Percentiles rank a stretch among this genome's conserved stretches.
phyloP scores from a whole-genome alignment of 2,888 invertebrate species.

The Elegia similella region DNA sequence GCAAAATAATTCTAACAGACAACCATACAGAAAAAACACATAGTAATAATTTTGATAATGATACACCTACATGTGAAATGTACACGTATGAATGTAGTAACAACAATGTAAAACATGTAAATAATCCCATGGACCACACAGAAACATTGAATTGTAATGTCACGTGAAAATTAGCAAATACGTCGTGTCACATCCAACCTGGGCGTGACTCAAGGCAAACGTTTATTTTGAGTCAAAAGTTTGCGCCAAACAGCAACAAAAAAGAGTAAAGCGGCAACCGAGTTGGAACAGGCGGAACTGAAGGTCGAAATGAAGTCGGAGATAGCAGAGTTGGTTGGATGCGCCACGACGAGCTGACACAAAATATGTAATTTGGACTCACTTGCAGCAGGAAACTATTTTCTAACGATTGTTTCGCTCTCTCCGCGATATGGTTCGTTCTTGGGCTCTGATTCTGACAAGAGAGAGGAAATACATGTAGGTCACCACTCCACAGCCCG shows the following conservation, averaged over 20 bases:
- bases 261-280: neutral
- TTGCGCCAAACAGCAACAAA: neutral
- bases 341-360: conserved; percentile 40
- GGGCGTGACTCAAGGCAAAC: conserved; percentile 4
- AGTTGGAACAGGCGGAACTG: neutral
- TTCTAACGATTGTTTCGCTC: conserved; percentile 78
- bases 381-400: conserved; percentile 79
- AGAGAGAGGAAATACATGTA: conserved; percentile 68
- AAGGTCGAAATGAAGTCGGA: conserved; percentile 1
- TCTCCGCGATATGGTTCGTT: conserved; percentile 78
- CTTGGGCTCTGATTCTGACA: conserved; percentile 78
- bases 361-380: conserved; percentile 59
- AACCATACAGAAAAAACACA: neutral
- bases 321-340: conserved; percentile 34
- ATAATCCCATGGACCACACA: conserved; percentile 20
- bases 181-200: conserved; percentile 42
- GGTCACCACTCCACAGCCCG: conserved; percentile 37
- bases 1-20: neutral
- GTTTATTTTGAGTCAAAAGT: conserved; percentile 1
- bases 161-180: conserved; percentile 23
- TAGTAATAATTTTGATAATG: neutral
- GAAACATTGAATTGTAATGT: conserved; percentile 10
- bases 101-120: conserved; percentile 3
- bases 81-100: neutral
- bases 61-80: neutral